phyloP scores from a whole-genome alignment of 1,140 invertebrate genomes.

The Drusus annulatus region DNA sequence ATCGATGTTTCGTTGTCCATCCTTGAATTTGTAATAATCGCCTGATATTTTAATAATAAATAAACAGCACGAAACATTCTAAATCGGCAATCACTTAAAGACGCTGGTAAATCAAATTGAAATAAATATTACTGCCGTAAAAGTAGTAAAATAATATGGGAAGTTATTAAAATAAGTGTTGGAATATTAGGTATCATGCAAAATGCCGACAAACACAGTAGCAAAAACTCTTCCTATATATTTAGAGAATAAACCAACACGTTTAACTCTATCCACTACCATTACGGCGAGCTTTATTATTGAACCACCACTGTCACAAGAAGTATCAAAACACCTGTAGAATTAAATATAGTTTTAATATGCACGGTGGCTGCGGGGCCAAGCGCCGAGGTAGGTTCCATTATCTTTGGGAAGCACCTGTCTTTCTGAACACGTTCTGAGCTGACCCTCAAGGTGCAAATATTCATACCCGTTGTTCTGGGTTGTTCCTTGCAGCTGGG shows the following conservation, averaged over 20 bases:
- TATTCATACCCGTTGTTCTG: no score
- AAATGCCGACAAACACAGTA: background rate
- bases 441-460: slow-evolving; percentile 4
- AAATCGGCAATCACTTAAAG: no score
- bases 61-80: no score
- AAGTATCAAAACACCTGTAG: background rate
- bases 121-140: background rate
- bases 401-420: background rate
- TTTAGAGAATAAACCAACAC: background rate
- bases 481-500: no score
- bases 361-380: background rate
- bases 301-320: background rate
- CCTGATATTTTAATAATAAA: no score
- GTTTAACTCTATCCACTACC: background rate
- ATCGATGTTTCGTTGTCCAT: no score
- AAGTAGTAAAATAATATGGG: background rate
- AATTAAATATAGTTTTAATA: background rate
- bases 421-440: slow-evolving; percentile 2
- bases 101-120: no score
- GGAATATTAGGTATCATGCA: background rate
- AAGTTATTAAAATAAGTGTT: background rate
- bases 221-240: background rate
- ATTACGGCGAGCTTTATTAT: background rate
- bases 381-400: background rate
- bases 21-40: no score